These are phyloP conservation scores for Lepilemur septentrionalis DNA, from an alignment of 2,797 vertebrate species.

Conservation along the genomic window DNA sequence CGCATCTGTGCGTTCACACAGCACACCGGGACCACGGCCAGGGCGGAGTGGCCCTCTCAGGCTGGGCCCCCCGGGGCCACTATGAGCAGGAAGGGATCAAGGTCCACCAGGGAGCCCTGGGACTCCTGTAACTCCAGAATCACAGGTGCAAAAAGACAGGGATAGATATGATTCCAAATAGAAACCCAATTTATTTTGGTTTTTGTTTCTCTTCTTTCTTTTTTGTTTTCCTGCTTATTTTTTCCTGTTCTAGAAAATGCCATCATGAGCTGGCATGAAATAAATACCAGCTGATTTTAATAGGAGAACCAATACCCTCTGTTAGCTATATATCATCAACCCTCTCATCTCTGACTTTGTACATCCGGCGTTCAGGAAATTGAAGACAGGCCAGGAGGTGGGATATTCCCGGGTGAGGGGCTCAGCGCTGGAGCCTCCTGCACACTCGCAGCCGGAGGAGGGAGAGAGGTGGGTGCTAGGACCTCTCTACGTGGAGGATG, in stretches of 20 bases:
- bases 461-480: not conserved
- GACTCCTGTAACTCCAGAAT: not conserved
- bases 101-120: not conserved
- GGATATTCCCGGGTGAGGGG: not conserved
- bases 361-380: not conserved
- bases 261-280: not conserved
- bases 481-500: not conserved
- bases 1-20: accelerated
- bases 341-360: not conserved
- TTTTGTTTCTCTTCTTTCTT: not conserved
- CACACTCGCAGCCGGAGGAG: not conserved
- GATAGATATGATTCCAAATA: not conserved
- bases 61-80: not conserved
- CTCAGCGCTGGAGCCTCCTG: accelerated
- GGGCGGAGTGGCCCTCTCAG: not conserved
- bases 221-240: not conserved
- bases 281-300: not conserved
- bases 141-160: not conserved
- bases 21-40: not conserved
- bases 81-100: not conserved
- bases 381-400: not conserved
- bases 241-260: not conserved
- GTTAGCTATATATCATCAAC: not conserved
- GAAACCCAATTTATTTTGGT: not conserved
- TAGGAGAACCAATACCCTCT: not conserved